phyloP scores from a whole-genome alignment of 2,113 vertebrate genomes.

The Ammospiza nelsoni region DNA sequence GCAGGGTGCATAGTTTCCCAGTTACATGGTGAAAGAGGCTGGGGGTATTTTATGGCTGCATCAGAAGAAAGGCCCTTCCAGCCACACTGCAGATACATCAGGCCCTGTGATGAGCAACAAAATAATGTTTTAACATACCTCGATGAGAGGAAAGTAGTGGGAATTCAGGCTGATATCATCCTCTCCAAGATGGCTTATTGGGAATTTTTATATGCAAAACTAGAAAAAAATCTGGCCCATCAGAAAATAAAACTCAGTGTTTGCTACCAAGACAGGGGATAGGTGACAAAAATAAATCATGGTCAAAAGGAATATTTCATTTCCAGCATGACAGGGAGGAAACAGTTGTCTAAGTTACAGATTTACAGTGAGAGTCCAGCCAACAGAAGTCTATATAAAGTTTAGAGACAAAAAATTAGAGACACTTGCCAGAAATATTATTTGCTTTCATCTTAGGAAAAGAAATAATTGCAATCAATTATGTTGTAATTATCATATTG shows the following conservation, averaged over 20 bases:
- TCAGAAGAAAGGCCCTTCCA: not conserved
- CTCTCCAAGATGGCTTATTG: not conserved
- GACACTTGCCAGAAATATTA: not conserved
- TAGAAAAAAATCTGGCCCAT: not conserved
- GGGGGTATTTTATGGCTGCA: not conserved
- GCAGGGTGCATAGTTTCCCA: not conserved
- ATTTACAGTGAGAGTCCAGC: not conserved
- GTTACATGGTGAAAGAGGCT: not conserved
- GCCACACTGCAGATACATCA: not conserved
- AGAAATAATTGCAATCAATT: constrained; percentile 19
- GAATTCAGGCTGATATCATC: not conserved
- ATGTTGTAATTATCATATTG: constrained; percentile 24
- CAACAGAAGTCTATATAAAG: not conserved
- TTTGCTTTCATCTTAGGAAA: constrained; percentile 16
- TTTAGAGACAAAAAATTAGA: not conserved
- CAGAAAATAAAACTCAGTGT: not conserved
- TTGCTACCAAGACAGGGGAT: not conserved
- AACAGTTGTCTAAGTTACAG: not conserved
- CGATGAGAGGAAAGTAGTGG: not conserved
- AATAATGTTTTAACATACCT: not conserved
- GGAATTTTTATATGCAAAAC: not conserved
- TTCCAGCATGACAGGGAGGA: not conserved
- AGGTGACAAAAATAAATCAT: not conserved
- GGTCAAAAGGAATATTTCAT: not conserved
- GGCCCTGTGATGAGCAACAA: not conserved